Conservation (phyloP, 2,888 invertebrate species). For the Electrophaes corylata region DNA sequence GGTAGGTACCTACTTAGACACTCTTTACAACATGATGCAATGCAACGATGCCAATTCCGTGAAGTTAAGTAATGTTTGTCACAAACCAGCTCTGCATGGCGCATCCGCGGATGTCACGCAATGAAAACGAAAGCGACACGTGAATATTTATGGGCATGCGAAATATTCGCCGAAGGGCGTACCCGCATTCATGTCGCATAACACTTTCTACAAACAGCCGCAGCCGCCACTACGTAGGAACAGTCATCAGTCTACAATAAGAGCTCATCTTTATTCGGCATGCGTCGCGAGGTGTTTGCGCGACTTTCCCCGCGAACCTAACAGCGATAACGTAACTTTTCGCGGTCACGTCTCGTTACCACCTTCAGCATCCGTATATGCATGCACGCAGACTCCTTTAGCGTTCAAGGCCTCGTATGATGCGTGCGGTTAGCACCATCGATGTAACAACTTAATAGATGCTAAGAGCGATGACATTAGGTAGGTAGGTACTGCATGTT, state of each 20-base stretch:
- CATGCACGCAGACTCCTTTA: slow-evolving; percentile 37
- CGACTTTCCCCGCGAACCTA: slow-evolving; percentile 69
- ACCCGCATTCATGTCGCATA: slow-evolving; percentile 70
- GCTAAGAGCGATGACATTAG: slow-evolving; percentile 38
- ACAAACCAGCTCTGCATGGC: slow-evolving; percentile 54
- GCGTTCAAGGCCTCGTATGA: slow-evolving; percentile 58
- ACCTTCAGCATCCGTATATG: slow-evolving; percentile 63
- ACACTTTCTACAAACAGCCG: slow-evolving; percentile 78
- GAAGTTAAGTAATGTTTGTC: slow-evolving; percentile 74
- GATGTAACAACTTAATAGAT: slow-evolving; percentile 48
- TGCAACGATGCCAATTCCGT: slow-evolving; percentile 63
- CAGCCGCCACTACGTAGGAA: slow-evolving; percentile 25
- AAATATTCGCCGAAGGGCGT: slow-evolving; percentile 82
- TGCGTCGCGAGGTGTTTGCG: slow-evolving; percentile 62
- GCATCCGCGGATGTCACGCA: slow-evolving; percentile 62
- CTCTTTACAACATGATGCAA: slow-evolving; percentile 56
- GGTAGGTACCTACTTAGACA: neutral
- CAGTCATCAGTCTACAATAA: slow-evolving; percentile 52
- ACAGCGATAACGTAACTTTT: slow-evolving; percentile 57
- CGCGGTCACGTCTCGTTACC: slow-evolving; percentile 52
- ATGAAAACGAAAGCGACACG: slow-evolving; percentile 78
- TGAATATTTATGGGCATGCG: slow-evolving; percentile 79
- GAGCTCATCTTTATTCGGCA: slow-evolving; percentile 80
- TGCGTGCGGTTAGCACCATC: slow-evolving; percentile 46
- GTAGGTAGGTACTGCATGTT: slow-evolving; percentile 33